Evolutionary conservation across 2,797 vertebrate genomes (phyloP), one percentile per base, ranked within the genome.

Genomic region (Ptychobarbus kaznakovi): DNA sequence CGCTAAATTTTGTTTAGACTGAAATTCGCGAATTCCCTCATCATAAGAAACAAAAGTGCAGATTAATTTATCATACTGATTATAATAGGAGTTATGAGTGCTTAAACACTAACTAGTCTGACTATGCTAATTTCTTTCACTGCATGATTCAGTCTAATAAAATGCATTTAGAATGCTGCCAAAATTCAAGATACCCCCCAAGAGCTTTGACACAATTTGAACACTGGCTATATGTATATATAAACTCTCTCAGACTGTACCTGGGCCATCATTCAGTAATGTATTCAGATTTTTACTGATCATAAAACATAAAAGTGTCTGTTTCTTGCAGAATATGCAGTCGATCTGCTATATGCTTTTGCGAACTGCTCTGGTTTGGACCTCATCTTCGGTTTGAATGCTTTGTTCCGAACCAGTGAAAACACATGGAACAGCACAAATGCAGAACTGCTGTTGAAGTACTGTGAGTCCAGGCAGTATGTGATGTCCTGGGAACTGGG

Each of bases 371-470:
- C 97, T 0, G 95, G 95, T 25, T 86, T 99, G 87, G 92, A 97
- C n/a, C 93, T 99, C 81, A 94, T 99, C 92, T 99, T 99, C 16
- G 97, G 97, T 35, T 94, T 99, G 16, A 99, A 99, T 0, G 98
- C 96, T 8, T 91, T 99, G 89, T 93, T 98, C 42, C 90, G 98
- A 84, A 96, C 94, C 0, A 73, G 73, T 0, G 86, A 92, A 63
- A 94, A 95, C 90, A 91, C 49, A 13, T 99, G 98, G 98, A 94
- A 99, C 91, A 96, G 95, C 89, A 94, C 93, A 0, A 99, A 99
- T 0, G 97, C 98, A 5, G 87, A 75, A 83, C 53, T 79, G 0
- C 94, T 99, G 78, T 92, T 99, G 85, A 90, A 90, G 81, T 99
- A 99, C 92, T 97, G 97, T 0, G 88, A 96, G 81, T 96, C 93